Conservation (phyloP, 92 coral and sea anemone species). For the Galaxea fascicularis region DNA sequence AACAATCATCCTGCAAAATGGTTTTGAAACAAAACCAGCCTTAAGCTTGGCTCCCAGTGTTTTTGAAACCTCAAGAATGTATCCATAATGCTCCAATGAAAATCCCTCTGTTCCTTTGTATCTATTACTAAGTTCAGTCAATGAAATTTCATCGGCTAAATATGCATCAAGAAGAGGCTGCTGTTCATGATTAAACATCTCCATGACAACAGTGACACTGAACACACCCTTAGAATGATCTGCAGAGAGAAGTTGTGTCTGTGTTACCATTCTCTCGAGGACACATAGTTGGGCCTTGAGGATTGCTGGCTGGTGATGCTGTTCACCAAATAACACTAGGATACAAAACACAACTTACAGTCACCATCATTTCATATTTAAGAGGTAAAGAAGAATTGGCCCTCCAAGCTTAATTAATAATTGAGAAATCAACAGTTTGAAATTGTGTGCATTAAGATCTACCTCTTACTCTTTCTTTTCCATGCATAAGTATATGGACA, state of each 20-base stretch:
- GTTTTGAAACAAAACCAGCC: slow-evolving; percentile 80
- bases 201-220: slow-evolving; percentile 64
- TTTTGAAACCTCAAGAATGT: slow-evolving; percentile 72
- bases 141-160: slow-evolving; percentile 65
- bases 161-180: slow-evolving; percentile 79
- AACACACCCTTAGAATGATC: slow-evolving; percentile 16
- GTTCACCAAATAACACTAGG: slow-evolving; percentile 87
- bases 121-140: slow-evolving; percentile 64
- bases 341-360: background rate
- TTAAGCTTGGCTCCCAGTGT: slow-evolving; percentile 67
- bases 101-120: slow-evolving; percentile 83
- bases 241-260: slow-evolving; percentile 40
- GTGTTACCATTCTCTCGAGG: slow-evolving; percentile 83
- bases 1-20: slow-evolving; percentile 65
- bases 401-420: no score
- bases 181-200: slow-evolving; percentile 85
- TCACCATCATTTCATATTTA: background rate
- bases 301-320: slow-evolving; percentile 75
- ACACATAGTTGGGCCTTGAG: slow-evolving; percentile 85
- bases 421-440: no score
- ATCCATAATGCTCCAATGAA: slow-evolving; percentile 72
- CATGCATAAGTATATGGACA: no score
- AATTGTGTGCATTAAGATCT: no score
- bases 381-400: no score
- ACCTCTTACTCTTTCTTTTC: no score